Evolutionary conservation across 2,113 vertebrate genomes (phyloP).

Genomic region (Chascanopsetta lugubris): DNA sequence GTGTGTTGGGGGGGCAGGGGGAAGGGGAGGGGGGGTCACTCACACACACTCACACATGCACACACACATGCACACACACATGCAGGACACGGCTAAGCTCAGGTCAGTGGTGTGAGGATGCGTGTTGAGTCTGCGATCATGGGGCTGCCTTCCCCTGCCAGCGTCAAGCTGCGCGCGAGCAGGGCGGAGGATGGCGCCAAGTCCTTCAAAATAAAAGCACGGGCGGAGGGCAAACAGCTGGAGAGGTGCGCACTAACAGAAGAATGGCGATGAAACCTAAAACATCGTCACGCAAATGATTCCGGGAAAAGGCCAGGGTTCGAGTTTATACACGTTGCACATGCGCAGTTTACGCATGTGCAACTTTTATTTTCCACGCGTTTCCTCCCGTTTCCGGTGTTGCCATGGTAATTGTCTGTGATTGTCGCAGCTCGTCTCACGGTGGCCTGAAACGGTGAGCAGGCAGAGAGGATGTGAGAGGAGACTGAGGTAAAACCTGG

Average conservation of each 20-base stretch:
- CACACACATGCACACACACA: constrained; percentile 73
- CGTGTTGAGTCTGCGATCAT: constrained; percentile 77
- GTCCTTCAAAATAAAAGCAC: constrained; percentile 43
- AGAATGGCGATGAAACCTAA: background rate
- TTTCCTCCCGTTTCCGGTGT: constrained; percentile 21
- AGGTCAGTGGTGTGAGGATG: constrained; percentile 76
- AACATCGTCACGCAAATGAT: fast-evolving
- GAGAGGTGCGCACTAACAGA: fast-evolving
- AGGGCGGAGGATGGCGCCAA: constrained; percentile 21
- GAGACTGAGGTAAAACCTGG: constrained; percentile 67
- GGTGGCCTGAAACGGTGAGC: constrained; percentile 61
- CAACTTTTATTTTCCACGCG: constrained; percentile 47
- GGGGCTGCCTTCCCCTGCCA: constrained; percentile 68
- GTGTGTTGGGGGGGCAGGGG: too few relatives aligned
- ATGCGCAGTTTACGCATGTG: fast-evolving
- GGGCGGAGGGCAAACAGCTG: fast-evolving
- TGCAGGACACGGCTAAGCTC: constrained; percentile 71
- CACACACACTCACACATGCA: constrained; percentile 72
- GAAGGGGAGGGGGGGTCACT: too few relatives aligned
- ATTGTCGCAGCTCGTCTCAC: constrained; percentile 51
- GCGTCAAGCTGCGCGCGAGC: constrained; percentile 43
- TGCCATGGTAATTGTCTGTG: background rate
- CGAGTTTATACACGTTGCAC: too few relatives aligned
- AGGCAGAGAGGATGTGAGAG: constrained; percentile 70
- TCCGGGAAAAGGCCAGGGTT: fast-evolving